phyloP scores from a whole-genome alignment of 2,888 invertebrate genomes.

The Nebria salina region DNA sequence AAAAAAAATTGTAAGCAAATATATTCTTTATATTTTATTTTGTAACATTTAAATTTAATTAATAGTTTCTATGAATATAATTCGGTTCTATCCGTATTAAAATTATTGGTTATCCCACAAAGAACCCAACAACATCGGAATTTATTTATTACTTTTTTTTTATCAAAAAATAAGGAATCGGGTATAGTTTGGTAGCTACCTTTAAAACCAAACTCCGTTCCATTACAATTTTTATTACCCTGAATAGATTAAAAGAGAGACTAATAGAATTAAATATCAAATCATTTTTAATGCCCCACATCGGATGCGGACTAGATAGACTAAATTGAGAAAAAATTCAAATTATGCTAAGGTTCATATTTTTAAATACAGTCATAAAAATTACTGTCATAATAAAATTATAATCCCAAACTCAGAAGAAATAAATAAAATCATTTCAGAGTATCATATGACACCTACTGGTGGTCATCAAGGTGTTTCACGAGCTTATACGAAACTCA shows the following conservation, averaged over 20 bases:
- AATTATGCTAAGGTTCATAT: constrained; percentile 32
- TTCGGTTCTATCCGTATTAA: too few species aligned
- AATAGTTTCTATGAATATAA: too few species aligned
- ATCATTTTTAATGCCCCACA: constrained; percentile 7
- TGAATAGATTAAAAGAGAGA: too few species aligned
- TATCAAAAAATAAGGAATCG: too few species aligned
- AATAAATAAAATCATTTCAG: constrained; percentile 18
- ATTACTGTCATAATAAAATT: constrained; percentile 29
- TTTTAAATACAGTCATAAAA: constrained; percentile 29
- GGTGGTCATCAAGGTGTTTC: constrained; percentile 49
- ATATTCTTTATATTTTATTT: too few species aligned
- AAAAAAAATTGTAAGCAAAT: too few species aligned
- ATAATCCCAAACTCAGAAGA: constrained; percentile 10
- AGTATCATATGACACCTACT: constrained; percentile 29
- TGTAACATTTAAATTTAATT: too few species aligned
- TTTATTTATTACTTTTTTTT: too few species aligned
- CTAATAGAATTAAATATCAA: constrained; percentile 22
- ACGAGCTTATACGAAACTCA: constrained; percentile 51
- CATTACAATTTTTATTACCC: constrained; percentile 23
- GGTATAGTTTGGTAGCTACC: constrained; percentile 11
- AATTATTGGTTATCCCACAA: too few species aligned
- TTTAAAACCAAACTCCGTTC: too few species aligned
- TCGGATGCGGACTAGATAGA: constrained; percentile 12
- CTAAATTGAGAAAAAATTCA: constrained; percentile 24
- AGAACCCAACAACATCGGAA: too few species aligned